Percentiles rank a stretch among this genome's conserved stretches.
phyloP scores from a whole-genome alignment of 2,797 vertebrate species.

The Eospalax fontanierii region DNA sequence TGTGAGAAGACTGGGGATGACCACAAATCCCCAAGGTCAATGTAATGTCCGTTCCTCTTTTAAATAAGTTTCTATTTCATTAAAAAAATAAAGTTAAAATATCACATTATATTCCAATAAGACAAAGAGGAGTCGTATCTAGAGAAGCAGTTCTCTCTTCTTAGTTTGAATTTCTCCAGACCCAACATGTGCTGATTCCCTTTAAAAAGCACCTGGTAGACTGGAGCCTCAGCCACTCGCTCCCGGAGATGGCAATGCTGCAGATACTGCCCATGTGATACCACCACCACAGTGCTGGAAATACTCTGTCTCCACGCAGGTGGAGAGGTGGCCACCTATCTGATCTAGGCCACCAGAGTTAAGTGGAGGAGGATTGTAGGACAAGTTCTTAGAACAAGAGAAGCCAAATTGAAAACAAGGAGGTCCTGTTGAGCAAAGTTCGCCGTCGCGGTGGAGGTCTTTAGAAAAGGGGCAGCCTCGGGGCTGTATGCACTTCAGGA shows the following conservation, averaged over 20 bases:
- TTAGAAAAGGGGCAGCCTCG: background rate
- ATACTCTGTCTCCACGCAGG: background rate
- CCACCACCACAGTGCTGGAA: background rate
- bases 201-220: conserved; percentile 44
- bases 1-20: conserved; percentile 49
- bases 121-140: background rate
- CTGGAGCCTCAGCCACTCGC: background rate
- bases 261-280: background rate
- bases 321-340: background rate
- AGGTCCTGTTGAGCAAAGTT: background rate
- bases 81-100: conserved; percentile 12
- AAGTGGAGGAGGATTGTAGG: background rate
- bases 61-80: conserved; percentile 15
- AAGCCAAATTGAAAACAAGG: background rate
- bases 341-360: background rate
- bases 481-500: background rate
- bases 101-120: background rate
- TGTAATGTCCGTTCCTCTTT: conserved; percentile 59
- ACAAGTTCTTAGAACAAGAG: background rate
- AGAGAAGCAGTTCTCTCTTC: background rate
- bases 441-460: background rate
- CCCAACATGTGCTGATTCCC: background rate
- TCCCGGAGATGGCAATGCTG: background rate
- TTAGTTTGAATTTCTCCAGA: conserved; percentile 5
- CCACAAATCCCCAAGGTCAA: conserved; percentile 25